phyloP scores from a whole-genome alignment of 2,888 invertebrate genomes.

The Cryptus viduatorius region DNA sequence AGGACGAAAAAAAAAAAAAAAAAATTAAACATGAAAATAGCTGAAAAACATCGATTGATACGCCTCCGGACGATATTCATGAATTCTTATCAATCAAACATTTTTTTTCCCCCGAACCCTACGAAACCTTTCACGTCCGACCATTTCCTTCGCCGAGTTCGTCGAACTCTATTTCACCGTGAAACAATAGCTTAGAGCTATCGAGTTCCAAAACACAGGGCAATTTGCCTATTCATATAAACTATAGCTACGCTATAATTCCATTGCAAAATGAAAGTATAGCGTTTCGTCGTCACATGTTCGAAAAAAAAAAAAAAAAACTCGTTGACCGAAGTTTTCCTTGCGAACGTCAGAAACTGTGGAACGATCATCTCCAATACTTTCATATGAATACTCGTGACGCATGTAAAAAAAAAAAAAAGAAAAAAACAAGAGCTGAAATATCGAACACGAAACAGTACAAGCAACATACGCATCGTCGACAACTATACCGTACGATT shows the following conservation, averaged over 20 bases:
- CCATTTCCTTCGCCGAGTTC: not conserved
- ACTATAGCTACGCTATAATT: not conserved
- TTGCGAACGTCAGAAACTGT: not conserved
- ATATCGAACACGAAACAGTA: not conserved
- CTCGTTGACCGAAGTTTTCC: slow-evolving; percentile 36
- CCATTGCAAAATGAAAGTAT: slow-evolving; percentile 23
- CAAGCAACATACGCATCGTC: not conserved
- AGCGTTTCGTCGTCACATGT: not conserved
- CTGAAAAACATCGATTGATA: not conserved
- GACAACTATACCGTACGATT: slow-evolving; percentile 1
- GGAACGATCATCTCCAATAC: slow-evolving; percentile 4
- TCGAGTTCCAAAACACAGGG: slow-evolving; percentile 4
- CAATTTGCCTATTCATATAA: slow-evolving; percentile 13
- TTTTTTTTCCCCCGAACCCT: not conserved
- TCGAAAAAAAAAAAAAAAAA: not conserved
- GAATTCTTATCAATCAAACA: not conserved
- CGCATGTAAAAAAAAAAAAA: not conserved
- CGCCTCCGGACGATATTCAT: not conserved
- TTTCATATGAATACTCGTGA: not conserved
- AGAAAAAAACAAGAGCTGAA: slow-evolving; percentile 5
- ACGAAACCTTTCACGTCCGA: not conserved
- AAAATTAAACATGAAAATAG: not conserved
- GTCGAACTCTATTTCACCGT: not conserved
- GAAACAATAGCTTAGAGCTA: not conserved
- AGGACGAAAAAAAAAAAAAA: not conserved